Evolutionary conservation across 2,113 vertebrate species (phyloP).

Genomic region (Sterna hirundo): DNA sequence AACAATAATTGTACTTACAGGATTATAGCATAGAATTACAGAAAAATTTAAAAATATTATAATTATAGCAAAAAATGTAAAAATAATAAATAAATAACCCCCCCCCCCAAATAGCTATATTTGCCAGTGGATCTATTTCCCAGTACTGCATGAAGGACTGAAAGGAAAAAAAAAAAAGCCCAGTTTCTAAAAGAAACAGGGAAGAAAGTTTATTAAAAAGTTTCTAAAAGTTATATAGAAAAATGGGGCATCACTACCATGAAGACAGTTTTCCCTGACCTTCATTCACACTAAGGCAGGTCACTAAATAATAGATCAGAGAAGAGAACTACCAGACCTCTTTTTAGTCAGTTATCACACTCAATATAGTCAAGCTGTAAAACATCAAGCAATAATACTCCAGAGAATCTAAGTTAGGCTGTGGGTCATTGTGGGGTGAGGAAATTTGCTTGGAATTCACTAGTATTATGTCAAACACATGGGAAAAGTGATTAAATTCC

Average conservation of each 20-base stretch:
- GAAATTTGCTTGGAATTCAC: not conserved
- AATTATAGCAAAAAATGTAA: not conserved
- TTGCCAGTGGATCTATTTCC: not conserved
- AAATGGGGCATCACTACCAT: not conserved
- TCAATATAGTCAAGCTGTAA: not conserved
- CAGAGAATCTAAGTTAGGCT: not conserved
- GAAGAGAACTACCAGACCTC: constrained; percentile 16
- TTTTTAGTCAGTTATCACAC: constrained; percentile 8
- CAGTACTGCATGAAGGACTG: not conserved
- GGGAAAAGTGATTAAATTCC: not conserved
- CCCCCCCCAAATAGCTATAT: not conserved
- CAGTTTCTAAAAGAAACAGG: not conserved
- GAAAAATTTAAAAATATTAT: not conserved
- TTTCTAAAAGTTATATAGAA: not conserved
- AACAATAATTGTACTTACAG: not conserved
- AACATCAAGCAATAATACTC: not conserved
- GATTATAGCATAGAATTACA: not conserved
- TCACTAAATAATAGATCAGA: constrained; percentile 29
- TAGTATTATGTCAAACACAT: not conserved
- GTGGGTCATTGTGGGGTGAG: not conserved
- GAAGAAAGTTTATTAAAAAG: not conserved
- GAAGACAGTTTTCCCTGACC: not conserved
- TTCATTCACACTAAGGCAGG: constrained; percentile 7
- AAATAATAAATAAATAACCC: not conserved
- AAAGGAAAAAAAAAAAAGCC: not conserved